Percentiles rank a stretch among this genome's conserved stretches.
phyloP scores from a whole-genome alignment of 2,113 vertebrate species.

The Campylomormyrus numenius region DNA sequence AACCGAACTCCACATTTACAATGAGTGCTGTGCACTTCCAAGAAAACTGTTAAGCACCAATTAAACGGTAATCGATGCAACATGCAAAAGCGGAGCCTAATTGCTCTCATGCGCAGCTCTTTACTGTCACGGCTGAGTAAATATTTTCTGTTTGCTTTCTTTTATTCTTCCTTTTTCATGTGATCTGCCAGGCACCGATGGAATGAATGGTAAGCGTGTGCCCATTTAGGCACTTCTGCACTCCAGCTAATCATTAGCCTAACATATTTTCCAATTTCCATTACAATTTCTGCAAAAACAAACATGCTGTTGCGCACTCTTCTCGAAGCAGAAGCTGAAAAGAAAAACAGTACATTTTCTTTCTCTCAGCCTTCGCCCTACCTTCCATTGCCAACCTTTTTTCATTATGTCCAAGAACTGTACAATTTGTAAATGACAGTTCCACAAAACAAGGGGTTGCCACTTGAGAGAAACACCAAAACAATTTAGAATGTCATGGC shows the following conservation, averaged over 20 bases:
- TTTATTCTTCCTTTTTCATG: not conserved
- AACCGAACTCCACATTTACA: not conserved
- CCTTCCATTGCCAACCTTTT: not conserved
- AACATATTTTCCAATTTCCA: not conserved
- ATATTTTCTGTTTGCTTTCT: not conserved
- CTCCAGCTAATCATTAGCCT: not conserved
- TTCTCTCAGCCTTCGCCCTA: not conserved
- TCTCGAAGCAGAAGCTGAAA: not conserved
- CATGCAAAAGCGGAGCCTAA: not conserved
- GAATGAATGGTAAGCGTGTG: not conserved
- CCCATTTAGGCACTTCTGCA: not conserved
- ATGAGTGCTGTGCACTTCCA: not conserved
- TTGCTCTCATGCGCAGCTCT: not conserved
- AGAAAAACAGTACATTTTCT: not conserved
- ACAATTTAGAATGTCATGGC: not conserved
- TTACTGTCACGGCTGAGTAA: not conserved
- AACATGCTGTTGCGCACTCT: not conserved
- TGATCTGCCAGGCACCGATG: not conserved
- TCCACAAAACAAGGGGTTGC: not conserved
- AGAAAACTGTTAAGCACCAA: not conserved
- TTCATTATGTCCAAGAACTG: not conserved
- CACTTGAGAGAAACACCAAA: not conserved
- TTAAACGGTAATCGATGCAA: not conserved
- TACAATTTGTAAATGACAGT: conserved; percentile 1
- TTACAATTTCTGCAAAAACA: not conserved